These are phyloP conservation scores for Caenorhabditis becei DNA, from an alignment of 2,888 invertebrate genomes.

Conservation along the genomic window DNA sequence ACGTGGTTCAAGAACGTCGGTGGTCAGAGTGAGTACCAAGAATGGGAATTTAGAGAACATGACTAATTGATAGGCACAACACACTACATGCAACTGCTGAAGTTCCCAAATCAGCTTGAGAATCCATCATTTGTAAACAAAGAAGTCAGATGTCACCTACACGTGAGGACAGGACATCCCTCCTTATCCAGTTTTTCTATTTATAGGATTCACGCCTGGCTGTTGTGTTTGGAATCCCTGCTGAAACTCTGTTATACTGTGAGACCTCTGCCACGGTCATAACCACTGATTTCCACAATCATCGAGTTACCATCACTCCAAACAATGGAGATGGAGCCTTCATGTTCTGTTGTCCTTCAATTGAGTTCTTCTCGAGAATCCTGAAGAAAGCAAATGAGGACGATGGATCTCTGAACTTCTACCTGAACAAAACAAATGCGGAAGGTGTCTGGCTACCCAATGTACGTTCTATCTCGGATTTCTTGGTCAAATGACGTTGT, in stretches of 20 bases:
- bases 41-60: background rate
- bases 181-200: slow-evolving; percentile 12
- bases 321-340: slow-evolving; percentile 37
- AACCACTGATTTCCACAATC: slow-evolving; percentile 44
- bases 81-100: slow-evolving; percentile 65
- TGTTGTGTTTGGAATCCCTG: slow-evolving; percentile 63
- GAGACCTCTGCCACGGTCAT: slow-evolving; percentile 45
- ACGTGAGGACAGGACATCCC: slow-evolving; percentile 47
- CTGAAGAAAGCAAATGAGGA: slow-evolving; percentile 53
- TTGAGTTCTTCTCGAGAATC: slow-evolving; percentile 43
- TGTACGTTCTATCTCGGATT: slow-evolving; percentile 15
- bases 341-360: slow-evolving; percentile 57
- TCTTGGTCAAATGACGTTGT: background rate
- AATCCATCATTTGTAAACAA: slow-evolving; percentile 52
- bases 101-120: slow-evolving; percentile 51
- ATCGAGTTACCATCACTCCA: slow-evolving; percentile 43
- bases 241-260: slow-evolving; percentile 59
- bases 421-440: slow-evolving; percentile 44
- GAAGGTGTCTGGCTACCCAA: slow-evolving; percentile 59
- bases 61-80: slow-evolving; percentile 49
- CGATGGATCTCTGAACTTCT: slow-evolving; percentile 38
- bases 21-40: slow-evolving; percentile 62
- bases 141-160: slow-evolving; percentile 69
- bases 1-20: slow-evolving; percentile 68
- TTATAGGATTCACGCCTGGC: slow-evolving; percentile 65